Percentiles rank a stretch among this genome's conserved stretches.
Evolutionary conservation across 2,113 vertebrate species (phyloP).

Genomic region (Percopsis transmontana): DNA sequence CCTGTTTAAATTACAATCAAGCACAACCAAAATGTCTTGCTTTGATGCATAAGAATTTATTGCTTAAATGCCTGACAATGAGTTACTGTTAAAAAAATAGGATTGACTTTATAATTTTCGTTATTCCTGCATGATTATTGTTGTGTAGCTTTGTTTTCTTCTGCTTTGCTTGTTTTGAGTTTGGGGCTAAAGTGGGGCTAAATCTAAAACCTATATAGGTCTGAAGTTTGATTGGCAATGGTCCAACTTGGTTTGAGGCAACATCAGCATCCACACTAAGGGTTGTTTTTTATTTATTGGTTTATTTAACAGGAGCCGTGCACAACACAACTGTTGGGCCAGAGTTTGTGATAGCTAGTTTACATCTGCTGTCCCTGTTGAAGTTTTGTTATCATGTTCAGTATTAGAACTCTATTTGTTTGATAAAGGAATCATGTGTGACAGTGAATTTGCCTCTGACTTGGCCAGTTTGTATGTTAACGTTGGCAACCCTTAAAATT

Average conservation of each 20-base stretch:
- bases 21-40: neutral
- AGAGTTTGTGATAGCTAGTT: no score
- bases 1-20: constrained; percentile 15
- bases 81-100: constrained; percentile 28
- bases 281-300: no score
- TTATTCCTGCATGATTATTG: constrained; percentile 62
- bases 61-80: constrained; percentile 40
- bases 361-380: no score
- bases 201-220: constrained; percentile 9
- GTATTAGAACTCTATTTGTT: constrained; percentile 9
- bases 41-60: constrained; percentile 5
- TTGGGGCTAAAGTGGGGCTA: constrained; percentile 17
- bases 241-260: constrained; percentile 3
- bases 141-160: constrained; percentile 38
- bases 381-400: constrained; percentile 26
- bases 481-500: neutral
- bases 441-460: neutral
- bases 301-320: no score
- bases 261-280: constrained; percentile 10
- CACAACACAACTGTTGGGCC: no score
- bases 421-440: neutral
- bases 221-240: constrained; percentile 20
- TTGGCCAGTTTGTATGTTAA: neutral
- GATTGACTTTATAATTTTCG: constrained; percentile 39
- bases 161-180: constrained; percentile 34